These are phyloP conservation scores for Pedetes capensis DNA, from an alignment of 2,113 vertebrate species.

Conservation along the genomic window DNA sequence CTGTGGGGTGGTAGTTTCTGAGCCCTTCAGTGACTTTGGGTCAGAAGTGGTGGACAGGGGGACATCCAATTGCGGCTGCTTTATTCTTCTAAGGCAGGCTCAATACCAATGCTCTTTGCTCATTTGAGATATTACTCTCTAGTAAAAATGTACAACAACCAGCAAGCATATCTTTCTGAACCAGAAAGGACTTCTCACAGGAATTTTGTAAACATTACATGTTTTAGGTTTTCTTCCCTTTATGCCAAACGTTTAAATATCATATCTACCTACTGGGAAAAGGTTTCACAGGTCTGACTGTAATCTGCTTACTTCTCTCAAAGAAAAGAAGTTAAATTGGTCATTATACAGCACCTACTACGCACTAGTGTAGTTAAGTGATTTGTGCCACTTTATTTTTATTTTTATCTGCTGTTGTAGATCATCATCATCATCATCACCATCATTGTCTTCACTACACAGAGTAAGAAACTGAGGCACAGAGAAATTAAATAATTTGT, in stretches of 20 bases:
- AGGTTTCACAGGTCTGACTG: background rate
- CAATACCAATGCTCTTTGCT: background rate
- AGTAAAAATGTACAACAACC: background rate
- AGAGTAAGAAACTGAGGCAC: background rate
- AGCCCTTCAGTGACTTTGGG: background rate
- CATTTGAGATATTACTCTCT: background rate
- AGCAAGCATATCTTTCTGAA: background rate
- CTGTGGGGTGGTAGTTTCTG: background rate
- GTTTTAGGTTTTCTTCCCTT: background rate
- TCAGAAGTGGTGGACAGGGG: background rate
- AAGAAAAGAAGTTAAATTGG: background rate
- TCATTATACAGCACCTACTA: background rate
- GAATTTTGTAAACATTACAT: background rate
- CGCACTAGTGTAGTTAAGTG: background rate
- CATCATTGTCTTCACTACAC: background rate
- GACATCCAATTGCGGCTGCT: background rate
- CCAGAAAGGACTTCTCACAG: background rate
- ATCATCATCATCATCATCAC: background rate
- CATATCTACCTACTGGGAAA: background rate
- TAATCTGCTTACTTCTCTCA: background rate
- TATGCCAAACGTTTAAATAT: conserved; percentile 26
- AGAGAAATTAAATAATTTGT: background rate
- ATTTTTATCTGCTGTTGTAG: background rate
- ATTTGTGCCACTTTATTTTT: background rate
- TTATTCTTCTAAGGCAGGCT: background rate